Percentiles rank a stretch among this genome's conserved stretches.
Conservation (phyloP, 1,140 invertebrate genomes). For the Lethrus apterus region DNA sequence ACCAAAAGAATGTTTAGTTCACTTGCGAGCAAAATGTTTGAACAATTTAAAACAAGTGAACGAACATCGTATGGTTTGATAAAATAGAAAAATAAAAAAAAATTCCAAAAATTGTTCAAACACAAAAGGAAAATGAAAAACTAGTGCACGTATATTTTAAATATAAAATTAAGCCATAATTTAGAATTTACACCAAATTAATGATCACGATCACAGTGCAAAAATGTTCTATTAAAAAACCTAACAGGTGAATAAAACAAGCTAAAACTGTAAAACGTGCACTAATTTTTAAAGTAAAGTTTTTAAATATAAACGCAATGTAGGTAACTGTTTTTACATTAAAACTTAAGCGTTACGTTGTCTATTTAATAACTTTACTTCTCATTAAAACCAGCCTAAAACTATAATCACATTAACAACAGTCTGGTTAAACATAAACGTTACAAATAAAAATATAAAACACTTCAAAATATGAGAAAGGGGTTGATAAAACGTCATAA, state of each 20-base stretch:
- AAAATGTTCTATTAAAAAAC: constrained; percentile 1
- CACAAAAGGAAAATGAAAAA: too few species aligned
- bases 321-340: neutral
- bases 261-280: neutral
- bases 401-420: constrained; percentile 13
- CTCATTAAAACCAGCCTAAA: constrained; percentile 10
- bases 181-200: neutral
- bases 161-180: too few species aligned
- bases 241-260: constrained; percentile 12
- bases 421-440: constrained; percentile 11
- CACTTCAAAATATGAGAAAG: neutral
- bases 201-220: neutral
- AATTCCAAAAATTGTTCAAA: too few species aligned
- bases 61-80: too few species aligned
- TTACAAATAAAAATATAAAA: constrained; percentile 12
- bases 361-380: constrained; percentile 5
- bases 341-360: neutral
- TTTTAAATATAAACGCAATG: constrained; percentile 5
- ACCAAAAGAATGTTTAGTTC: too few species aligned
- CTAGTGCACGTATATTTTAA: too few species aligned
- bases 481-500: constrained; percentile 3
- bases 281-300: constrained; percentile 7
- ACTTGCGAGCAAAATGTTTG: too few species aligned
- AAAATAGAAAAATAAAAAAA: too few species aligned
- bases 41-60: too few species aligned